Conservation (phyloP, 2,888 invertebrate species). For the Ophonus ardosiacus region DNA sequence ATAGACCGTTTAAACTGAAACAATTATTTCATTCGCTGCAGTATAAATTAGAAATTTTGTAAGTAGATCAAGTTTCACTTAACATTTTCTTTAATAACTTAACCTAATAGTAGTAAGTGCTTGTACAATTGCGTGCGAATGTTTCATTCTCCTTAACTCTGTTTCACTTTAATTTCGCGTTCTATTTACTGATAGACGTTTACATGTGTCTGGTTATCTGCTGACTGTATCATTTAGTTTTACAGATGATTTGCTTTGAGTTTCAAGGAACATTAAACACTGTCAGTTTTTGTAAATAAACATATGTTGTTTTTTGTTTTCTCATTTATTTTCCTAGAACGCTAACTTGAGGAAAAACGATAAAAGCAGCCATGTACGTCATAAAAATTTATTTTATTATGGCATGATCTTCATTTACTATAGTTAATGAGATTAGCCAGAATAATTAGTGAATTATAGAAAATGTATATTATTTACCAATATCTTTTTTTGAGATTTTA, state of each 20-base stretch:
- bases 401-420: background rate
- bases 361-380: background rate
- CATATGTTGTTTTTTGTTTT: slow-evolving; percentile 10
- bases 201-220: background rate
- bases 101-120: slow-evolving; percentile 39
- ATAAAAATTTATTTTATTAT: background rate
- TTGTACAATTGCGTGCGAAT: slow-evolving; percentile 33
- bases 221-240: background rate
- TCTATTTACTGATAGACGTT: slow-evolving; percentile 4
- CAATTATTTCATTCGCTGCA: slow-evolving; percentile 44
- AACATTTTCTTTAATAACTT: slow-evolving; percentile 50
- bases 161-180: slow-evolving; percentile 15
- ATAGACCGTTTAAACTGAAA: background rate
- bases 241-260: background rate
- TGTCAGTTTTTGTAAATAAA: slow-evolving; percentile 1
- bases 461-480: too few species aligned
- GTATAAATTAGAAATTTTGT: slow-evolving; percentile 55
- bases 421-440: too few species aligned
- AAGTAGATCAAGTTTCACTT: slow-evolving; percentile 60
- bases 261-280: background rate
- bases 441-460: too few species aligned
- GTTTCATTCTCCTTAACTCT: background rate
- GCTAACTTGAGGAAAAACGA: background rate
- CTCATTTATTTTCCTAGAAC: background rate
- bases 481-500: too few species aligned